Evolutionary conservation across 1,140 invertebrate species (phyloP), one percentile per base, ranked within the genome.

Genomic region (Eumeta japonica): DNA sequence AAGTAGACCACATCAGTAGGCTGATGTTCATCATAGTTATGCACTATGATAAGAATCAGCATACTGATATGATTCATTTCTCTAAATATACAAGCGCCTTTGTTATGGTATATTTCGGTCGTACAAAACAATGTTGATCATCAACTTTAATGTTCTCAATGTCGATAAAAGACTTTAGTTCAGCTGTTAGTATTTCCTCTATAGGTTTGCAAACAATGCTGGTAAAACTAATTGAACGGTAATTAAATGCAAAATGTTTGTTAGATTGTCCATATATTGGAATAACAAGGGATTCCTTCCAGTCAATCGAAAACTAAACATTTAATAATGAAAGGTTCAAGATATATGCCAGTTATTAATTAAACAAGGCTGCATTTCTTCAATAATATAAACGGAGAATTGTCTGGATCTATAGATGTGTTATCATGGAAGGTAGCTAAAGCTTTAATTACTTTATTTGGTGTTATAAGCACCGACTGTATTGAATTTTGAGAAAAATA

Each of bases 201-300:
- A 29, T 29, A 13, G 28, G n/a, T 29, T 29, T 29, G 28, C 28
- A 29, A 13, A 29, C 28, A 11, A 29, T 29, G 14, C 28, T 29
- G n/a, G 28, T 29, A 29, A 29, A 13, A 11, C 28, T 29, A 11
- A 29, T 29, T 3, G 28, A 13, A 3, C 28, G 28, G n/a, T 29
- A 29, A 11, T 29, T 29, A 29, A 3, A 4, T 4, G 28, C 28
- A 29, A 3, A 4, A n/a, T 11, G 14, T 13, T 29, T 29, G n/a
- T 29, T 13, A 29, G n/a, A 10, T n/a, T 29, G n/a, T 11, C 14
- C 14, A 29, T 29, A 29, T 29, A 29, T 29, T 5, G 28, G 28
- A 29, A 13, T 29, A 3, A 29, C 28, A 29, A 11, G 28, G 3
- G 28, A 10, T n/a, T 29, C 28, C n/a, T 29, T 29, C 28, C 28